phyloP scores from a whole-genome alignment of 1,140 invertebrate species.

The Zaprionus camerounensis region DNA sequence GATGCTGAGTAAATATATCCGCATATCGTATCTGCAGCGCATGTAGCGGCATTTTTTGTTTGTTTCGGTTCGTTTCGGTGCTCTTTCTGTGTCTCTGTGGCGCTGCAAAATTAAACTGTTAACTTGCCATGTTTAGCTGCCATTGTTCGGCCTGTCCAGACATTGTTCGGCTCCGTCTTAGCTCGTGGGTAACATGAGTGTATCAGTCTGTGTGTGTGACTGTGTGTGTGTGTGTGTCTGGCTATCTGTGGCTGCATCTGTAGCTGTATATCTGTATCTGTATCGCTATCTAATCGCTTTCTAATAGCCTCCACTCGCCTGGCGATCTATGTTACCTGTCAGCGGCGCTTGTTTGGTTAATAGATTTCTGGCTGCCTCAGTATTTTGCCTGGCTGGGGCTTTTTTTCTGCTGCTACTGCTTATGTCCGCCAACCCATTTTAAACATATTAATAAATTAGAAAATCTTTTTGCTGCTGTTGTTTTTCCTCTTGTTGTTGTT shows the following conservation, averaged over 20 bases:
- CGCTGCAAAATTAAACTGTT: constrained; percentile 79
- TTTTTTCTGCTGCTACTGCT: constrained; percentile 7
- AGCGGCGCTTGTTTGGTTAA: constrained; percentile 73
- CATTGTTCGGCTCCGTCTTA: constrained; percentile 59
- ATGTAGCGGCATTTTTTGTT: constrained; percentile 69
- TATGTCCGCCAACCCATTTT: constrained; percentile 44
- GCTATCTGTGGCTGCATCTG: constrained; percentile 37
- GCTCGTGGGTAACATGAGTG: constrained; percentile 71
- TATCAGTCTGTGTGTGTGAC: constrained; percentile 32
- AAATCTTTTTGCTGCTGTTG: constrained; percentile 63
- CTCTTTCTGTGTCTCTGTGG: constrained; percentile 45
- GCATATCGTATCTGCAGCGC: constrained; percentile 52
- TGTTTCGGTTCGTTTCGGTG: constrained; percentile 28
- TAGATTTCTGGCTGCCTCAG: constrained; percentile 60
- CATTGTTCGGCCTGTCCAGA: constrained; percentile 73
- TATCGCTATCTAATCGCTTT: constrained; percentile 83
- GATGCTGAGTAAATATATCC: constrained; percentile 62
- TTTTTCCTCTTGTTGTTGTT: constrained; percentile 15
- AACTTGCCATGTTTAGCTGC: constrained; percentile 82
- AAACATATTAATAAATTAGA: constrained; percentile 83
- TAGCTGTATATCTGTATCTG: constrained; percentile 62
- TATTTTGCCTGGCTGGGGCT: background rate
- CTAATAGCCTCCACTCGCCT: constrained; percentile 70
- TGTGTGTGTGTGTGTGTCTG: constrained; percentile 27
- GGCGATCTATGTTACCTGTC: constrained; percentile 80